Evolutionary conservation across 2,797 vertebrate genomes (phyloP).

Genomic region (Graptemys geographica): DNA sequence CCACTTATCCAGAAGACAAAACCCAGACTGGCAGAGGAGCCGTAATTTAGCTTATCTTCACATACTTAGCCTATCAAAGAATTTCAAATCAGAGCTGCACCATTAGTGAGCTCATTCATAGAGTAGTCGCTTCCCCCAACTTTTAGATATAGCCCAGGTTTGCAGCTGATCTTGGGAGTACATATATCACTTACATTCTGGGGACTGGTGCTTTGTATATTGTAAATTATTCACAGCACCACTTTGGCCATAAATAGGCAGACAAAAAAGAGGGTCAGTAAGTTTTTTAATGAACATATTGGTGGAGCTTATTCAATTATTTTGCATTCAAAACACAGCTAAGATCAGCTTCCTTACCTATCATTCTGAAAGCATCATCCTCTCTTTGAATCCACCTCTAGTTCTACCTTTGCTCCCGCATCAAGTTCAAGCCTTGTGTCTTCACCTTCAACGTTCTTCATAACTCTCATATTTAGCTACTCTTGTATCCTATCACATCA

Average conservation of each 20-base stretch:
- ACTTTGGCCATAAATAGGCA: slow-evolving; percentile 33
- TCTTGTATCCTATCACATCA: not conserved
- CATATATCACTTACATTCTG: slow-evolving; percentile 23
- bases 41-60: slow-evolving; percentile 56
- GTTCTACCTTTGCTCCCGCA: not conserved
- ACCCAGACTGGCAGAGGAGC: slow-evolving; percentile 36
- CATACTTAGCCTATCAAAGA: not conserved
- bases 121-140: slow-evolving; percentile 3
- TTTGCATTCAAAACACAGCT: slow-evolving; percentile 14
- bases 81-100: slow-evolving; percentile 46
- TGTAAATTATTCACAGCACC: slow-evolving; percentile 37
- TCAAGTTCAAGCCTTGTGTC: not conserved
- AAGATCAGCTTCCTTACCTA: not conserved
- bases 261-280: not conserved
- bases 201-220: slow-evolving; percentile 21
- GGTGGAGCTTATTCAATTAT: slow-evolving; percentile 2
- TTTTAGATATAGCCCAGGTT: not conserved
- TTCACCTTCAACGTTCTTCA: rapidly evolving
- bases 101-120: slow-evolving; percentile 46
- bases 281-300: not conserved
- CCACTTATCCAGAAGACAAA: slow-evolving; percentile 53
- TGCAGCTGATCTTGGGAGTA: slow-evolving; percentile 30
- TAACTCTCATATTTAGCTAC: not conserved
- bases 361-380: not conserved
- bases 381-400: not conserved